These are phyloP conservation scores for Nothobranchius furzeri DNA, from an alignment of 2,113 vertebrate genomes.

Conservation along the genomic window DNA sequence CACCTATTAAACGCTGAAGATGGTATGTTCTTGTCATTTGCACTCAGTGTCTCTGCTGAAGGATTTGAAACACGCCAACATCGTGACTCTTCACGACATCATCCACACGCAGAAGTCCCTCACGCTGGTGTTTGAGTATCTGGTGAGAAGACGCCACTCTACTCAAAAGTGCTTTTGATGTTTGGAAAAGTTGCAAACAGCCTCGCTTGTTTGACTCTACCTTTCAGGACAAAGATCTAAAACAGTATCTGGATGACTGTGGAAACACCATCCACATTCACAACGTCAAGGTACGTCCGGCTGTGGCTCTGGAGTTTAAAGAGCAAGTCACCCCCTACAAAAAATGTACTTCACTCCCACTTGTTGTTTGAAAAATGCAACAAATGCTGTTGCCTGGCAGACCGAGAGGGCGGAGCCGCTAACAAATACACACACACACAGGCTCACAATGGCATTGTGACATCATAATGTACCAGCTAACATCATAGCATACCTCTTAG, in stretches of 20 bases:
- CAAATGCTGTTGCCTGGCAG: no score
- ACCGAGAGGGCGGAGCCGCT: no score
- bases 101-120: constrained; percentile 78
- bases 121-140: constrained; percentile 82
- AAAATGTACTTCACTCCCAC: no score
- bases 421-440: no score
- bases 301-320: no score
- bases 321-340: no score
- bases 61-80: constrained; percentile 83
- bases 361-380: no score
- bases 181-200: no score
- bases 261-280: constrained; percentile 88
- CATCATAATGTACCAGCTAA: no score
- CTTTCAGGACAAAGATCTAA: constrained; percentile 90
- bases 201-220: not conserved
- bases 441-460: no score
- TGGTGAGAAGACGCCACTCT: constrained; percentile 65
- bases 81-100: constrained; percentile 72
- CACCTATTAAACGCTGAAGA: not conserved
- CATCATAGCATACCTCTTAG: no score
- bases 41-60: constrained; percentile 79
- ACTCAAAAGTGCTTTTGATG: no score
- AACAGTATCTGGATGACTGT: constrained; percentile 92
- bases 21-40: not conserved
- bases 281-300: constrained; percentile 84